Conservation (phyloP, 2,797 vertebrate species). For the Chelonia mydas region DNA sequence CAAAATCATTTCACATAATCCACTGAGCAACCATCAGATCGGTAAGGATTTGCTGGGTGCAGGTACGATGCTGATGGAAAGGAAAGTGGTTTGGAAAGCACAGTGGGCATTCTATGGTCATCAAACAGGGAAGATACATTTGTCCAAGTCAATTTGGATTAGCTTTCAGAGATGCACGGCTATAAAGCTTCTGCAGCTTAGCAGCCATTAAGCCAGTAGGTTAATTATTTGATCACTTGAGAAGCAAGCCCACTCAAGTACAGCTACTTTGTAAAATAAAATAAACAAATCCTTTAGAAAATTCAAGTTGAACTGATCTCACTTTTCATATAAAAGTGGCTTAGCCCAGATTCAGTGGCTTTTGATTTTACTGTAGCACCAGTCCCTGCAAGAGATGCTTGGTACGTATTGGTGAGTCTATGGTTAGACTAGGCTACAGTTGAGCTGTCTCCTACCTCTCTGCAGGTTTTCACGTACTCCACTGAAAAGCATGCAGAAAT, state of each 20-base stretch:
- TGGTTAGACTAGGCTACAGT: not conserved
- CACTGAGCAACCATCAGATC: not conserved
- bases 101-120: not conserved
- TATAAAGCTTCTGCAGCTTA: not conserved
- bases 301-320: not conserved
- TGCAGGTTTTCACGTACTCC: conserved; percentile 20
- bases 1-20: not conserved
- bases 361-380: not conserved
- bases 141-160: not conserved
- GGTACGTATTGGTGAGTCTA: not conserved
- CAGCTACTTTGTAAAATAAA: not conserved
- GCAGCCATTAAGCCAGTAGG: not conserved
- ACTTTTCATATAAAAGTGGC: not conserved
- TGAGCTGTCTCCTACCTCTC: not conserved
- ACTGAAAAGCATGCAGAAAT: conserved; percentile 43
- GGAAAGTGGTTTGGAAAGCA: not conserved
- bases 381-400: not conserved
- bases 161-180: not conserved
- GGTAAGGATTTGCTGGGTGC: not conserved
- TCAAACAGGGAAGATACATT: not conserved
- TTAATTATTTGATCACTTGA: not conserved
- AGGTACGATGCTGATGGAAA: not conserved
- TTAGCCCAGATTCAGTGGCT: not conserved
- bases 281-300: not conserved
- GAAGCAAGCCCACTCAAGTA: not conserved